These are phyloP conservation scores for Zoanthus solanderi DNA, from an alignment of 92 coral and sea anemone species.

Conservation along the genomic window DNA sequence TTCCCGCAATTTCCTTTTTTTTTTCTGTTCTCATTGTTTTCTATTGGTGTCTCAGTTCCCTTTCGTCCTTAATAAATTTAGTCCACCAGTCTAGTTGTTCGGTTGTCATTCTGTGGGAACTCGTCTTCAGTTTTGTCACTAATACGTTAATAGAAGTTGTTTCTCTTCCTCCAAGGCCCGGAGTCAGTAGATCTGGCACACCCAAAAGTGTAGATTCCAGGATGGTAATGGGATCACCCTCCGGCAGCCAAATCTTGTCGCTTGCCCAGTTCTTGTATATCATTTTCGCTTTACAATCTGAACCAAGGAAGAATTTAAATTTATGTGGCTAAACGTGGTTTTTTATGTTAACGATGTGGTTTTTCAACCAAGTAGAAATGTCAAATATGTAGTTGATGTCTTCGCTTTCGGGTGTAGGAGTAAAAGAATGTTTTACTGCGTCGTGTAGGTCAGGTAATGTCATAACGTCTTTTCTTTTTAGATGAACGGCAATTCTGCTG, in stretches of 20 bases:
- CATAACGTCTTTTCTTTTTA: slow-evolving; percentile 33
- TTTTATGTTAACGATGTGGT: not conserved
- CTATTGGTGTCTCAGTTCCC: not conserved
- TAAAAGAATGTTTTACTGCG: not conserved
- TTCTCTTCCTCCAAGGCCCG: not conserved
- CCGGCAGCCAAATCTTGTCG: slow-evolving; percentile 48
- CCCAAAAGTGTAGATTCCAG: not conserved
- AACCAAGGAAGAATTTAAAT: slow-evolving; percentile 44
- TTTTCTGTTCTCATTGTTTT: not conserved
- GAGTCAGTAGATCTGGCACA: not conserved
- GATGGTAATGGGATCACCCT: not conserved
- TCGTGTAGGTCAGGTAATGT: slow-evolving; percentile 37
- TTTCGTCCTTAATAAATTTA: not conserved
- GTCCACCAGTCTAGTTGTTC: slow-evolving; percentile 2
- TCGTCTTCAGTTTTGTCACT: not conserved
- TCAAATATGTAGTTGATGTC: slow-evolving; percentile 1
- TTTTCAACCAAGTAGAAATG: not conserved
- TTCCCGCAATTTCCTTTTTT: not conserved
- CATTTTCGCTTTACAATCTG: slow-evolving; percentile 37
- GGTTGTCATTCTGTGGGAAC: not conserved
- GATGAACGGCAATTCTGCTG: slow-evolving; percentile 43
- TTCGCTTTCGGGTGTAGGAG: slow-evolving; percentile 25
- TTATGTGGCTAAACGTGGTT: slow-evolving; percentile 32
- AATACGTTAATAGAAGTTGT: not conserved
- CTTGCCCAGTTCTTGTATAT: slow-evolving; percentile 60